Evolutionary conservation across 2,113 vertebrate species (phyloP).

Genomic region (Peromyscus maniculatus): DNA sequence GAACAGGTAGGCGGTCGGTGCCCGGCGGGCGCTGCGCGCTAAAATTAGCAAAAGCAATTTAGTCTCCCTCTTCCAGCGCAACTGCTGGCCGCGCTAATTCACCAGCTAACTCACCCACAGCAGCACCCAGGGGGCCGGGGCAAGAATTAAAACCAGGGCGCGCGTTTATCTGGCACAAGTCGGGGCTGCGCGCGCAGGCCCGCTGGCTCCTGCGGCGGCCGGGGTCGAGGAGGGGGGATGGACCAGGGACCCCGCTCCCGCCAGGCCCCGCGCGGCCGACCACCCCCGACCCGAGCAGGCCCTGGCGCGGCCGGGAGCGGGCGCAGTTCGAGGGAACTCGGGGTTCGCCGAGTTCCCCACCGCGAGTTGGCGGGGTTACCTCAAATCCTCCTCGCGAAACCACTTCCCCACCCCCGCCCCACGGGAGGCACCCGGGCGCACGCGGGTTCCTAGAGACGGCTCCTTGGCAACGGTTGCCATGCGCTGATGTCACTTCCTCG

Average conservation of each 20-base stretch:
- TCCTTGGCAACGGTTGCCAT: constrained; percentile 84
- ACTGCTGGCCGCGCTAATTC: constrained; percentile 35
- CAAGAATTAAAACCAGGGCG: constrained; percentile 71
- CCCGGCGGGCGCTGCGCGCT: constrained; percentile 63
- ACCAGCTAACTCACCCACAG: constrained; percentile 56
- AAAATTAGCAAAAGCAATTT: constrained; percentile 81
- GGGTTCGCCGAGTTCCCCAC: constrained; percentile 53
- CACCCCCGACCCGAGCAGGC: neutral
- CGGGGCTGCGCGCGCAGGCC: neutral
- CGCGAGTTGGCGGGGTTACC: constrained; percentile 75
- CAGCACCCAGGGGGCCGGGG: constrained; percentile 24
- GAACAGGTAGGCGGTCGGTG: constrained; percentile 22
- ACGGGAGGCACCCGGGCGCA: neutral
- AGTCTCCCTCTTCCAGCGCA: neutral
- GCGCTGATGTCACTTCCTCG: constrained; percentile 78
- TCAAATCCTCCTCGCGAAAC: constrained; percentile 74
- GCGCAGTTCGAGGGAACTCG: neutral
- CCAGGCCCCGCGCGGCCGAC: neutral
- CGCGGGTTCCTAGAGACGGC: constrained; percentile 63
- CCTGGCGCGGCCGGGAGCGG: neutral
- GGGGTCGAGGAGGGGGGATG: neutral
- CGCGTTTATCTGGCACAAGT: constrained; percentile 50
- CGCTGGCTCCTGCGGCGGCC: neutral
- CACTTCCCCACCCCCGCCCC: constrained; percentile 60
- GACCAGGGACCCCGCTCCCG: neutral